A percentile compares a stretch with the other conserved stretches of the same genome.
Evolutionary conservation across 2,113 vertebrate species (phyloP).

Genomic region (Percina caprodes): DNA sequence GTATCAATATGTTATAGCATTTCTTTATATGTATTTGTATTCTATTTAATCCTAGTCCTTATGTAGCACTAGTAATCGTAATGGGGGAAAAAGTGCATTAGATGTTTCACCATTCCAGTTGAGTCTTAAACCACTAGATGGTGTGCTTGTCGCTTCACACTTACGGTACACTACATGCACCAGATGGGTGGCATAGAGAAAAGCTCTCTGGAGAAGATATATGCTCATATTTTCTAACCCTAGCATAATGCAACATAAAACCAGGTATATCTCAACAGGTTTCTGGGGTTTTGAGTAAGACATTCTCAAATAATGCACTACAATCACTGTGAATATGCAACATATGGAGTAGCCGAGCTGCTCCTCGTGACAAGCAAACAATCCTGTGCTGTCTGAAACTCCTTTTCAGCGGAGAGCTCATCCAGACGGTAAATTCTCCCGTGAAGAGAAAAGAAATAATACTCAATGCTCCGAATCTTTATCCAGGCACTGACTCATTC

Average conservation of each 20-base stretch:
- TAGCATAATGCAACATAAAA: constrained; percentile 35
- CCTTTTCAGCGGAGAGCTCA: constrained; percentile 60
- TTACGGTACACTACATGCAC: constrained; percentile 2
- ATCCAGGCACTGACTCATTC: constrained; percentile 66
- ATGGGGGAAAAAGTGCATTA: neutral
- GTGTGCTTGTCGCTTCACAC: constrained; percentile 70
- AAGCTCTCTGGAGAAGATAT: constrained; percentile 28
- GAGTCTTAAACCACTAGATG: constrained; percentile 77
- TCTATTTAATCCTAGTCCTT: neutral
- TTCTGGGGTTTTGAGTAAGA: constrained; percentile 26
- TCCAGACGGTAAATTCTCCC: constrained; percentile 59
- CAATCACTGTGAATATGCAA: constrained; percentile 41
- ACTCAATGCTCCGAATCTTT: constrained; percentile 57
- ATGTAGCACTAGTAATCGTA: neutral
- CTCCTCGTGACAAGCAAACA: constrained; percentile 56
- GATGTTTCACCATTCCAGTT: constrained; percentile 26
- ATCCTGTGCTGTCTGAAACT: constrained; percentile 40
- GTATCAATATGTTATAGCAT: neutral
- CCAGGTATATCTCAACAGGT: constrained; percentile 9
- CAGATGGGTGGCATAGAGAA: constrained; percentile 43
- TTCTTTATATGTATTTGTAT: neutral
- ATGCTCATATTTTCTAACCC: constrained; percentile 18
- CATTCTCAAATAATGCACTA: constrained; percentile 53
- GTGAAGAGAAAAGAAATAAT: constrained; percentile 58
- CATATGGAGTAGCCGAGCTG: constrained; percentile 45